phyloP scores from a whole-genome alignment of 2,888 invertebrate genomes.

The Chironomus tentans region DNA sequence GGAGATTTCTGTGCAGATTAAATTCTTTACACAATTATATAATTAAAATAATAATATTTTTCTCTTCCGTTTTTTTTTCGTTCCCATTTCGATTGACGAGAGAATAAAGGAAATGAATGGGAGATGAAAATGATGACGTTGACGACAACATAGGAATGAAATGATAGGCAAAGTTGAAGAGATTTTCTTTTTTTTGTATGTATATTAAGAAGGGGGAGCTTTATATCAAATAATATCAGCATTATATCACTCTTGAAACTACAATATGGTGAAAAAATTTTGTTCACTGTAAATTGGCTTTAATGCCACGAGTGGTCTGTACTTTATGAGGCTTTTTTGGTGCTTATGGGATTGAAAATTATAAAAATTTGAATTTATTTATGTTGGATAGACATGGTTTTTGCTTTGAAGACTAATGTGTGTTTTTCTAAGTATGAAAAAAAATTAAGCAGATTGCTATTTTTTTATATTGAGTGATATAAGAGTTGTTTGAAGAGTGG shows the following conservation, averaged over 20 bases:
- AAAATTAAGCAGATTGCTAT: no score
- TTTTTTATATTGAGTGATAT: no score
- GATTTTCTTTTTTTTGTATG: not conserved
- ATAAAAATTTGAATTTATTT: no score
- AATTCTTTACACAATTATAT: not conserved
- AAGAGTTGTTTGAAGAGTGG: no score
- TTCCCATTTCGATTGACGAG: not conserved
- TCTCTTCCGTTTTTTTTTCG: not conserved
- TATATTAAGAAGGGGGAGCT: not conserved
- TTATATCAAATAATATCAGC: not conserved
- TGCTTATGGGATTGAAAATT: no score
- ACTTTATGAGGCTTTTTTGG: no score
- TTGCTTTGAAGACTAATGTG: no score
- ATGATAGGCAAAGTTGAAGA: not conserved
- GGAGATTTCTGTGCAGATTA: not conserved
- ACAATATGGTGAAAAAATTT: not conserved
- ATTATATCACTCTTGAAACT: not conserved
- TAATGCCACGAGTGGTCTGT: no score
- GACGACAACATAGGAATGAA: not conserved
- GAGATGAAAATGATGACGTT: not conserved
- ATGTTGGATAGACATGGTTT: no score
- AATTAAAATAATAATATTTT: not conserved
- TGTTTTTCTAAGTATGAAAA: no score
- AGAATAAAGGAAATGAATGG: not conserved
- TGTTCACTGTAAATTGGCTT: no score